Conservation (phyloP, 2,113 vertebrate species). For the Cyprinus carpio region DNA sequence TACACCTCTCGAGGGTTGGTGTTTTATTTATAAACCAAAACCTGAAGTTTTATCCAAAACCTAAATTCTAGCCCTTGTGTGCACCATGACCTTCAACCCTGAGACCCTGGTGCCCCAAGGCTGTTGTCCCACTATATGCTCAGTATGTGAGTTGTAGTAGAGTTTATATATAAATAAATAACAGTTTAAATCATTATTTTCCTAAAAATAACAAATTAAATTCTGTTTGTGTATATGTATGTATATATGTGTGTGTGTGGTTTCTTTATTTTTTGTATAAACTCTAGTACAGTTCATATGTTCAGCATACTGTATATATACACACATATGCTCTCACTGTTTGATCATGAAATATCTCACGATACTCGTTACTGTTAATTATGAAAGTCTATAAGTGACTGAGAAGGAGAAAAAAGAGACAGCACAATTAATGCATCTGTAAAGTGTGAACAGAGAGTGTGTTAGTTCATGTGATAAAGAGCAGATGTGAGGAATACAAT, state of each 20-base stretch:
- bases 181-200: too few relatives aligned
- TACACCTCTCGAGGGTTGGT: constrained; percentile 19
- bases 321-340: too few relatives aligned
- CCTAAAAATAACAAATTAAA: too few relatives aligned
- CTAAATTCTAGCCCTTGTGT: background rate
- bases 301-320: too few relatives aligned
- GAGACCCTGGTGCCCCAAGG: background rate
- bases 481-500: background rate
- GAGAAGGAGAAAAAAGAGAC: background rate
- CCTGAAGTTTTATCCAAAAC: background rate
- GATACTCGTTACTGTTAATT: background rate
- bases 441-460: background rate
- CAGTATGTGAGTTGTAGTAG: too few relatives aligned
- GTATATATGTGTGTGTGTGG: too few relatives aligned
- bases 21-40: constrained; percentile 34
- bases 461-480: background rate
- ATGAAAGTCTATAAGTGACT: background rate
- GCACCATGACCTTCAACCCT: background rate
- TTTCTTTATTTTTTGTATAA: too few relatives aligned
- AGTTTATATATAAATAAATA: too few relatives aligned
- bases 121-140: background rate
- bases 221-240: too few relatives aligned
- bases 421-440: background rate
- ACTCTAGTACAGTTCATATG: too few relatives aligned
- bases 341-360: background rate